Conservation (phyloP, 2,797 vertebrate species). For the Heterohyrax brucei region DNA sequence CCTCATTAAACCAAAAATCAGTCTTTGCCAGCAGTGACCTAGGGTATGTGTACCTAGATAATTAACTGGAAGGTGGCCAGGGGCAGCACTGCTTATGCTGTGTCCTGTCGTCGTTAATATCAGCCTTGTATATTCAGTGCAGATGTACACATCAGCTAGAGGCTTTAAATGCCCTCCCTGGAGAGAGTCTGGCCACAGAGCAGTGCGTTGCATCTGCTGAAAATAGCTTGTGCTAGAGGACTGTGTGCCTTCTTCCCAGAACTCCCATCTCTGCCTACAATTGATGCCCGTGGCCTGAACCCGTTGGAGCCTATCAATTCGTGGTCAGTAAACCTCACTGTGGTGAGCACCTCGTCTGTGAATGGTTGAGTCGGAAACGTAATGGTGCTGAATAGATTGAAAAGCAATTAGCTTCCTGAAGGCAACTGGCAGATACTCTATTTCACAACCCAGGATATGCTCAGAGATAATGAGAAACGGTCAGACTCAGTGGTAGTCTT, state of each 20-base stretch:
- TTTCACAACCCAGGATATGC: conserved; percentile 29
- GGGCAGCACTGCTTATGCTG: conserved; percentile 72
- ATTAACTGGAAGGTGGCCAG: conserved; percentile 84
- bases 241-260: conserved; percentile 23
- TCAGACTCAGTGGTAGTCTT: background rate
- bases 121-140: background rate
- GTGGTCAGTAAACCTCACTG: background rate
- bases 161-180: conserved; percentile 58
- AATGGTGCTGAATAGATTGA: background rate
- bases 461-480: conserved; percentile 47
- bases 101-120: conserved; percentile 77
- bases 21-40: conserved; percentile 76
- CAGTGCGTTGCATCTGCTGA: conserved; percentile 69
- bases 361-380: background rate
- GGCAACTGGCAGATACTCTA: conserved; percentile 62
- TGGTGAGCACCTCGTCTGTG: accelerated
- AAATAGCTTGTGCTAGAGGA: background rate
- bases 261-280: conserved; percentile 38
- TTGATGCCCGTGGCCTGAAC: conserved; percentile 42
- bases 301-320: background rate
- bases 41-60: background rate
- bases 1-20: conserved; percentile 85
- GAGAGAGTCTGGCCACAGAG: background rate
- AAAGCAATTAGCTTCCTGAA: conserved; percentile 72
- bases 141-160: conserved; percentile 51